These are phyloP conservation scores for Enteromius radiatus DNA, from an alignment of 2,797 vertebrate species.

Conservation along the genomic window DNA sequence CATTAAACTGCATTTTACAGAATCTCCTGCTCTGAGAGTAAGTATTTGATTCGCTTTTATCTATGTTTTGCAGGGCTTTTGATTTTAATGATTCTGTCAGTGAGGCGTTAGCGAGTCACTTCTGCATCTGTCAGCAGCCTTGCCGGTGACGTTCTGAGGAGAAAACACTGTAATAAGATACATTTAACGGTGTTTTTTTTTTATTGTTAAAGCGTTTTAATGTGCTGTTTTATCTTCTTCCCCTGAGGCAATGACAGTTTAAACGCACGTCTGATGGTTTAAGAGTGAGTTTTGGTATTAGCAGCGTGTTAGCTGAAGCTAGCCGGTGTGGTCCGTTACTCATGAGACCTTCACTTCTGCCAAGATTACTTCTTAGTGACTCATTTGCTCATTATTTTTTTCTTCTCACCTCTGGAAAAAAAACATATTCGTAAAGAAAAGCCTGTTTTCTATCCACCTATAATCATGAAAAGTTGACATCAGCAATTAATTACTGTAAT, in stretches of 20 bases:
- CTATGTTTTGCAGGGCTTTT: neutral
- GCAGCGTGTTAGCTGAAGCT: conserved; percentile 39
- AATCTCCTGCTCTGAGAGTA: neutral
- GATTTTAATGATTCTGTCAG: conserved; percentile 1
- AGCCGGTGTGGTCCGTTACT: conserved; percentile 23
- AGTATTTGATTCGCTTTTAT: conserved; percentile 7
- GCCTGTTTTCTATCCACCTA: neutral
- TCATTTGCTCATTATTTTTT: too few species aligned
- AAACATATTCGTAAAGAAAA: neutral
- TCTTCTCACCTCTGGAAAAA: neutral
- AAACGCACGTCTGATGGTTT: neutral
- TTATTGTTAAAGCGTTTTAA: neutral
- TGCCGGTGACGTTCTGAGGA: neutral
- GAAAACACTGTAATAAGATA: neutral
- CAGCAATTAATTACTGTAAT: neutral
- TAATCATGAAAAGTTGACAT: neutral
- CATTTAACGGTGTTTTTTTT: neutral
- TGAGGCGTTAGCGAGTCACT: conserved; percentile 13
- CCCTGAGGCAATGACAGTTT: neutral
- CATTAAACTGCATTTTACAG: neutral
- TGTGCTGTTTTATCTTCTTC: too few species aligned
- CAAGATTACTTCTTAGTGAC: too few species aligned
- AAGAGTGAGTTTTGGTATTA: conserved; percentile 10
- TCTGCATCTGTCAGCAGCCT: conserved; percentile 36
- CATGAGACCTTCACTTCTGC: neutral